Conservation (phyloP, 2,113 vertebrate genomes). For the Ellobius talpinus region DNA sequence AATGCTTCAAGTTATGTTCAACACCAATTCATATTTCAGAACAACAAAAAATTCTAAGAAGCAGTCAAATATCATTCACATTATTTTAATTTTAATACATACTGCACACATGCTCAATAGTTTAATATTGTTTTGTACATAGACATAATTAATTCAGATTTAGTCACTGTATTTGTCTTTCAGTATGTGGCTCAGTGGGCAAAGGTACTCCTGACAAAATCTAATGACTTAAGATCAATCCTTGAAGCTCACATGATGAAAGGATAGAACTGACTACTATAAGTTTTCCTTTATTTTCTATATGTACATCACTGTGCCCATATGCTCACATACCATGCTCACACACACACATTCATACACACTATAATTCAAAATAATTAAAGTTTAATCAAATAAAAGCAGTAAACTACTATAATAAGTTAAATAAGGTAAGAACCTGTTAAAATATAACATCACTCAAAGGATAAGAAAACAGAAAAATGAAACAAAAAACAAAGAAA, state of each 20-base stretch:
- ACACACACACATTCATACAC: too few species aligned
- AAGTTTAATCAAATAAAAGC: neutral
- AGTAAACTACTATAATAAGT: neutral
- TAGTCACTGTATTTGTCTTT: neutral
- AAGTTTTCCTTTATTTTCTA: neutral
- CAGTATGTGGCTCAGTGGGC: too few species aligned
- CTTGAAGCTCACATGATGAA: neutral
- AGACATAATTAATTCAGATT: neutral
- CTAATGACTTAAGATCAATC: neutral
- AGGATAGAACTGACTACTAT: neutral
- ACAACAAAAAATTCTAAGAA: constrained; percentile 4
- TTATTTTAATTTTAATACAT: neutral
- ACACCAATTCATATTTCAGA: neutral
- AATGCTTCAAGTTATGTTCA: neutral
- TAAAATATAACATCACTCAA: neutral
- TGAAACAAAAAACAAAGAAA: neutral
- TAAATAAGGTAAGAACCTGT: neutral
- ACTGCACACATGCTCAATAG: neutral
- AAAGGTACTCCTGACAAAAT: neutral
- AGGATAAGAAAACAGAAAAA: constrained; percentile 35
- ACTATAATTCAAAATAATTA: neutral
- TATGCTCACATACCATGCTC: neutral
- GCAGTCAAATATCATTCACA: neutral
- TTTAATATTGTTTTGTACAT: neutral
- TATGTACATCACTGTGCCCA: too few species aligned